phyloP scores from a whole-genome alignment of 2,797 vertebrate genomes.

The Tokudaia muenninki region DNA sequence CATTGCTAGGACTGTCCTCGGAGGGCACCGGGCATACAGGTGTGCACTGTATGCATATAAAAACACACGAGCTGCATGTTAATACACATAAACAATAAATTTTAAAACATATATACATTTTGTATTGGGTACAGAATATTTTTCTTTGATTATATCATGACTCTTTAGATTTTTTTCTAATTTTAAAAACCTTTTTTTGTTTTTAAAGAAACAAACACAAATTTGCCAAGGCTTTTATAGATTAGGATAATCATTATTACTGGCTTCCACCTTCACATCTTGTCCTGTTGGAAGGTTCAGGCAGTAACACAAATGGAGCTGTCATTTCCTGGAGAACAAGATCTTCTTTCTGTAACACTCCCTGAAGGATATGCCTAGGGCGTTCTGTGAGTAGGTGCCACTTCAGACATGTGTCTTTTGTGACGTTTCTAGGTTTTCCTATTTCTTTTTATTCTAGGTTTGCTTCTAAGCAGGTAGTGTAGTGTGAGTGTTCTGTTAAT shows the following conservation, averaged over 20 bases:
- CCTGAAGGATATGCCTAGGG: neutral
- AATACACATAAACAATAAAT: neutral
- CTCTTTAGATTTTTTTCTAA: neutral
- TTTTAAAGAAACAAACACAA: neutral
- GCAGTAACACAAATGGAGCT: neutral
- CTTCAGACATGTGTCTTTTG: neutral
- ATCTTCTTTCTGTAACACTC: neutral
- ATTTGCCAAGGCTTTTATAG: neutral
- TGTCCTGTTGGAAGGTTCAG: no score
- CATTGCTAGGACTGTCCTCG: neutral
- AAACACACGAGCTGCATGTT: neutral
- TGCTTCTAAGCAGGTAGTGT: neutral
- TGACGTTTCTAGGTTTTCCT: neutral
- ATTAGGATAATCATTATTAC: neutral
- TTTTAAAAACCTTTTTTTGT: neutral
- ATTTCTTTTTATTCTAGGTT: neutral
- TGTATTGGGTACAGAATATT: neutral
- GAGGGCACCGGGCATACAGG: neutral
- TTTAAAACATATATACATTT: neutral
- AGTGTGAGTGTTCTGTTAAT: neutral
- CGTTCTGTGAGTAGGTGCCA: neutral
- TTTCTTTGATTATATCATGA: neutral
- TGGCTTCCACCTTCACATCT: neutral
- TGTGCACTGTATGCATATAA: neutral
- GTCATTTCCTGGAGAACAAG: neutral